phyloP scores from a whole-genome alignment of 2,113 vertebrate genomes.

The Garra rufa region DNA sequence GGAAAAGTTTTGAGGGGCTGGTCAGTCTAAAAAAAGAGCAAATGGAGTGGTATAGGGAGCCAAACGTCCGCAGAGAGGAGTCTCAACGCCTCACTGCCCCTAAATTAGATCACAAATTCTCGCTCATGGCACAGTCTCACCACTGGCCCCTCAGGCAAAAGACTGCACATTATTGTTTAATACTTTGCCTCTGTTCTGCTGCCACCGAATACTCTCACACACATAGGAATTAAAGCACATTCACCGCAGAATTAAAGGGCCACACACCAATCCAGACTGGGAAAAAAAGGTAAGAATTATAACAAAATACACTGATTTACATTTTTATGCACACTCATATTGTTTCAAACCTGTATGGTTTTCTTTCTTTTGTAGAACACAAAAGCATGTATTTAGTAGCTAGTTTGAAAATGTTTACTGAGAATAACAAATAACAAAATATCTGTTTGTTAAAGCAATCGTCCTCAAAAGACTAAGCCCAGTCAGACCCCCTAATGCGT shows the following conservation, averaged over 20 bases:
- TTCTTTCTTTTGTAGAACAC: neutral
- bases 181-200: conserved; percentile 65
- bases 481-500: no score
- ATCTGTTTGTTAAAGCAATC: no score
- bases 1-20: conserved; percentile 21
- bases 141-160: conserved; percentile 75
- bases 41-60: conserved; percentile 61
- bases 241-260: conserved; percentile 12
- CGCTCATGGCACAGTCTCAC: conserved; percentile 76
- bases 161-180: conserved; percentile 76
- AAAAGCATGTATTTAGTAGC: neutral
- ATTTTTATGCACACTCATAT: neutral
- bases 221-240: conserved; percentile 29
- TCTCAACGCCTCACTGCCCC: conserved; percentile 75
- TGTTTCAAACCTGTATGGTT: neutral
- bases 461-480: no score
- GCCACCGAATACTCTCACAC: conserved; percentile 50
- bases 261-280: neutral
- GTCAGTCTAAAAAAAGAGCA: conserved; percentile 24
- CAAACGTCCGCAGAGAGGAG: conserved; percentile 69
- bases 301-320: neutral
- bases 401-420: neutral
- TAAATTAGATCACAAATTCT: conserved; percentile 86
- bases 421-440: conserved; percentile 3
- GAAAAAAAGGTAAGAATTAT: neutral